Percentiles rank a stretch among this genome's conserved stretches.
Evolutionary conservation across 2,888 invertebrate species (phyloP).

Genomic region (Sthenelais limicola): DNA sequence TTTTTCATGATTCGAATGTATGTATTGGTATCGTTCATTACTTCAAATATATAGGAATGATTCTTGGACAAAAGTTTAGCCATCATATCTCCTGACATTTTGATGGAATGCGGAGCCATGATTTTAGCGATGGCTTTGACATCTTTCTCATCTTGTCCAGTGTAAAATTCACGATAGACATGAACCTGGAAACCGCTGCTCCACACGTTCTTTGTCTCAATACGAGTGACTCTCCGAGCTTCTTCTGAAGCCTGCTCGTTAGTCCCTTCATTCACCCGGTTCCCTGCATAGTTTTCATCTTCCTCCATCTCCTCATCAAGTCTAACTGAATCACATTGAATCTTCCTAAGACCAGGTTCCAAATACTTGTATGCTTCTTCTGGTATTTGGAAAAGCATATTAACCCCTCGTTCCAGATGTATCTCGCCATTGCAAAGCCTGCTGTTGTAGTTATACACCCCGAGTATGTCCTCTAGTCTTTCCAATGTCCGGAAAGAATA

Average conservation of each 20-base stretch:
- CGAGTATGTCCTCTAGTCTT: constrained; percentile 15
- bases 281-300: neutral
- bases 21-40: neutral
- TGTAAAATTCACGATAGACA: neutral
- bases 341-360: neutral
- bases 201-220: neutral
- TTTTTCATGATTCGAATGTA: neutral
- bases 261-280: neutral
- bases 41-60: neutral
- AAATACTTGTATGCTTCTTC: neutral
- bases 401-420: neutral
- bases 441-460: constrained; percentile 11
- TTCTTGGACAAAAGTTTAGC: neutral
- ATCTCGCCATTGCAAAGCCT: constrained; percentile 1
- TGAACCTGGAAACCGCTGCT: neutral
- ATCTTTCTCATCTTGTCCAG: neutral
- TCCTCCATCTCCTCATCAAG: too few species aligned
- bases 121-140: neutral
- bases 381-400: neutral
- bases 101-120: neutral
- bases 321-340: neutral
- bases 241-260: neutral
- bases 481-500: neutral
- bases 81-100: neutral
- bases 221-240: neutral